Percentiles rank a stretch among this genome's conserved stretches.
Evolutionary conservation across 1,140 invertebrate species (phyloP).

Genomic region (Parasteatoda tepidariorum): DNA sequence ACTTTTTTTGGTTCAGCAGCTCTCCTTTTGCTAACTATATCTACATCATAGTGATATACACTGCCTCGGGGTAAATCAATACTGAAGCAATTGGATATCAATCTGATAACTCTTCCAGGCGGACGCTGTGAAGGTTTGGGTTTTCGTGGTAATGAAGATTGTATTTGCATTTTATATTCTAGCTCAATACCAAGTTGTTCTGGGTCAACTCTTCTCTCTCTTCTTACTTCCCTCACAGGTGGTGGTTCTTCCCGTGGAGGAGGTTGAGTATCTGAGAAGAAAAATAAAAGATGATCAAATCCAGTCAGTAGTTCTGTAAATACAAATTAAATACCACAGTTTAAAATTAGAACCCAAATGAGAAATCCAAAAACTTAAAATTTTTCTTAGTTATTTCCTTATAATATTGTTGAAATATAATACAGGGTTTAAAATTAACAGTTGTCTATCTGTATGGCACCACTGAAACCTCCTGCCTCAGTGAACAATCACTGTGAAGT

Average conservation of each 20-base stretch:
- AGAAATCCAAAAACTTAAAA: no score
- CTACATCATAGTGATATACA: slow-evolving; percentile 55
- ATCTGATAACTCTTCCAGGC: not conserved
- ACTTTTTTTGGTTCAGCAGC: not conserved
- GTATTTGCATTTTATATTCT: not conserved
- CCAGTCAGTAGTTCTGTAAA: no score
- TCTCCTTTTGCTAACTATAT: slow-evolving; percentile 28
- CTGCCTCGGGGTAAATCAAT: slow-evolving; percentile 16
- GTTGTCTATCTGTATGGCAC: no score
- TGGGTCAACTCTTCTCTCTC: not conserved
- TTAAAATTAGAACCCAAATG: no score
- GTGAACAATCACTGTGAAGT: no score
- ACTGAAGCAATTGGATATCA: slow-evolving; percentile 33
- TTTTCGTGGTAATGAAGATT: not conserved
- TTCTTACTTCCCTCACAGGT: not conserved
- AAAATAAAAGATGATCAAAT: no score
- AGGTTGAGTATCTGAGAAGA: not conserved
- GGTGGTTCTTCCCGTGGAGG: not conserved
- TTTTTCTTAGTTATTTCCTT: no score
- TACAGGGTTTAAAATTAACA: no score
- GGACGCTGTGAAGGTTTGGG: not conserved
- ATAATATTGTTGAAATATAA: no score
- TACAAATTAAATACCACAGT: no score
- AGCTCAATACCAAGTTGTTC: slow-evolving; percentile 40
- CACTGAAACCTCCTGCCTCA: no score